These are phyloP conservation scores for Alaudala cheleensis DNA, from an alignment of 2,113 vertebrate genomes.

Conservation along the genomic window DNA sequence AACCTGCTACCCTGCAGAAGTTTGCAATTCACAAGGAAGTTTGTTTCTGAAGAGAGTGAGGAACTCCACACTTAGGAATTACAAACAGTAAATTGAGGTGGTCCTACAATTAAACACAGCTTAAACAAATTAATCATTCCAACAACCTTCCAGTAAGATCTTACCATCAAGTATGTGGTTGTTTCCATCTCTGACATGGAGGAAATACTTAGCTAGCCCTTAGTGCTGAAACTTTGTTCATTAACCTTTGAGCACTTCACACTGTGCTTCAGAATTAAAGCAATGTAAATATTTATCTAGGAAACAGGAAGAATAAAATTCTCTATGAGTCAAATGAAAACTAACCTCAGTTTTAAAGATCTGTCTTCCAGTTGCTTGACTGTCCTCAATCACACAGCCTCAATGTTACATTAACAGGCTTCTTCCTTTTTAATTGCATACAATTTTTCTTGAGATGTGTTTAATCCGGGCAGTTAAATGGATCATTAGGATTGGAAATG, in stretches of 20 bases:
- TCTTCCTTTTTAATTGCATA: not conserved
- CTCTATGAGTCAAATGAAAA: not conserved
- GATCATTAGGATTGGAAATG: not conserved
- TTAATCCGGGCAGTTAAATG: constrained; percentile 9
- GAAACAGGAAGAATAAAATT: not conserved
- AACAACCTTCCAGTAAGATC: not conserved
- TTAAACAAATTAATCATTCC: not conserved
- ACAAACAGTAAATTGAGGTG: not conserved
- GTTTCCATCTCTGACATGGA: not conserved
- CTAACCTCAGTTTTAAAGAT: not conserved
- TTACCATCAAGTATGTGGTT: not conserved
- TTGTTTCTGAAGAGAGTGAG: not conserved
- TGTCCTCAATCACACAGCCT: not conserved
- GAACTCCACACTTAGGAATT: not conserved
- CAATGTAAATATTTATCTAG: not conserved
- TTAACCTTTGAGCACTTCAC: constrained; percentile 18
- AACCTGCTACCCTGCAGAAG: not conserved
- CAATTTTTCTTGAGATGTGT: constrained; percentile 4
- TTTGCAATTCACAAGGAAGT: not conserved
- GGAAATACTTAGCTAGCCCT: not conserved
- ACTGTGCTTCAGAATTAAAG: constrained; percentile 1
- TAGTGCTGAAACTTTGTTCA: not conserved
- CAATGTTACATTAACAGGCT: not conserved
- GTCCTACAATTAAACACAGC: not conserved
- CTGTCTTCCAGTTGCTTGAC: not conserved